These are phyloP conservation scores for Tenodera sinensis DNA, from an alignment of 2,888 invertebrate genomes.

Conservation along the genomic window DNA sequence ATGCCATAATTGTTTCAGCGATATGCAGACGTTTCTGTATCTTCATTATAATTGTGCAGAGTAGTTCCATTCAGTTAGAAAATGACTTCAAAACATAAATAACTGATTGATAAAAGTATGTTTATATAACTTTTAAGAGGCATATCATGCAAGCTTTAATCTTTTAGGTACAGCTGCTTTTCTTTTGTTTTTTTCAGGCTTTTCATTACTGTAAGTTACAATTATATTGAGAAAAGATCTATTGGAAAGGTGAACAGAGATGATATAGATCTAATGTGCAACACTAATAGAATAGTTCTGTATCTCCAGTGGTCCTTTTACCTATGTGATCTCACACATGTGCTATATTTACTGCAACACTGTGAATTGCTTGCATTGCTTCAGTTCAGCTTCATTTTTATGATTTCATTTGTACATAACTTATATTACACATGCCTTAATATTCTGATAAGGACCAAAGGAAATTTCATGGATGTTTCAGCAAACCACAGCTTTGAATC, in stretches of 20 bases:
- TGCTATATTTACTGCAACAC: not conserved
- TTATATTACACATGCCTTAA: not conserved
- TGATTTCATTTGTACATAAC: not conserved
- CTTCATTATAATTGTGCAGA: too few species aligned
- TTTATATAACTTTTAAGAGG: not conserved
- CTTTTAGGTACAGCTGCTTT: not conserved
- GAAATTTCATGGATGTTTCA: not conserved
- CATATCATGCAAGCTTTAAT: not conserved
- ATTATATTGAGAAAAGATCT: not conserved
- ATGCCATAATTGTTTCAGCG: too few species aligned
- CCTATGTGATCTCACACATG: not conserved
- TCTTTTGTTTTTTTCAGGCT: not conserved
- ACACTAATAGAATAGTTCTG: not conserved
- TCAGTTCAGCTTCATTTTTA: not conserved
- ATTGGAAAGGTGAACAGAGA: not conserved
- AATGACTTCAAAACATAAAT: too few species aligned
- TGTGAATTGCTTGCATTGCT: not conserved
- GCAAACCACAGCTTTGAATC: too few species aligned
- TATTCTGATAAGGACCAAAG: not conserved
- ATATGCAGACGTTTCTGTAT: too few species aligned
- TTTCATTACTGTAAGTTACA: not conserved
- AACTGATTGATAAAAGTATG: too few species aligned
- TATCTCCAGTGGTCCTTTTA: not conserved
- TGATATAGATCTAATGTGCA: not conserved
- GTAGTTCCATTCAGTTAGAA: too few species aligned